These are phyloP conservation scores for Callimorpha dominula DNA, from an alignment of 2,888 invertebrate genomes.

Conservation along the genomic window DNA sequence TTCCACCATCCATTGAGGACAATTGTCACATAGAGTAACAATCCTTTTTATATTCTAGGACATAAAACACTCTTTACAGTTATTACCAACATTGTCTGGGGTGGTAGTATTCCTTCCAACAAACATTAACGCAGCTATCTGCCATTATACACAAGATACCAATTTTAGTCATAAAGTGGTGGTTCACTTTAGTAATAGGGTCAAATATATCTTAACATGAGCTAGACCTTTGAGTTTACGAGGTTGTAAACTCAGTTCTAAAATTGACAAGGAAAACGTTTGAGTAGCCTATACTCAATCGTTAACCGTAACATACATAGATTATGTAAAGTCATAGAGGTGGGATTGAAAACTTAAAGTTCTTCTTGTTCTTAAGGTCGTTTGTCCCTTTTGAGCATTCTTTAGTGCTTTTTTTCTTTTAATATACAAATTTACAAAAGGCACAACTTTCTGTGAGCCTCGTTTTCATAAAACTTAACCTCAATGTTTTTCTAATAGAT, in stretches of 20 bases:
- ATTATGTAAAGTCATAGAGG: no score
- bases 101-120: background rate
- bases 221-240: background rate
- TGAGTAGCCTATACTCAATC: no score
- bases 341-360: no score
- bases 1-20: background rate
- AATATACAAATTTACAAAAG: no score
- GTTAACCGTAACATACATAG: no score
- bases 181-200: background rate
- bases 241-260: background rate
- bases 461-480: no score
- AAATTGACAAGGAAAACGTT: background rate
- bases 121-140: constrained; percentile 2
- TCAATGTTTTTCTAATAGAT: no score
- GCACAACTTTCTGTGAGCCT: no score
- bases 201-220: background rate
- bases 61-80: constrained; percentile 9
- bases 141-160: background rate
- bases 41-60: constrained; percentile 8
- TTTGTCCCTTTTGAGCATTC: no score
- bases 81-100: background rate
- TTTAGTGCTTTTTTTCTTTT: no score
- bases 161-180: background rate
- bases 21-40: constrained; percentile 2
- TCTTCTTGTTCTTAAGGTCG: no score